phyloP scores from a whole-genome alignment of 2,888 invertebrate genomes.

The Cyrtodaria siliqua region DNA sequence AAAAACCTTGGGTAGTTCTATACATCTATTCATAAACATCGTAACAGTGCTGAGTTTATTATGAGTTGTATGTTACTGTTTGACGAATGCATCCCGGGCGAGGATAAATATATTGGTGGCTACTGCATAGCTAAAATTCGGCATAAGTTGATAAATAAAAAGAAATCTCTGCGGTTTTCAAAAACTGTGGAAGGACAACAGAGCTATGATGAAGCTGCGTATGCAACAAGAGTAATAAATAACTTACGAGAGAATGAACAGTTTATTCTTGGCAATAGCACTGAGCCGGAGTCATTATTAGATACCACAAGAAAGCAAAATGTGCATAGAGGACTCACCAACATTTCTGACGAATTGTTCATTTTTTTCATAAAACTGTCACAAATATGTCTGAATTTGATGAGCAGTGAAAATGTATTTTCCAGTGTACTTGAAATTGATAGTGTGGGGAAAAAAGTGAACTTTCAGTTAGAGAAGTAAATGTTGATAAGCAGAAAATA shows the following conservation, averaged over 20 bases:
- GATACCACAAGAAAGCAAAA: conserved; percentile 44
- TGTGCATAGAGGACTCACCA: conserved; percentile 49
- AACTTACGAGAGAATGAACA: conserved; percentile 43
- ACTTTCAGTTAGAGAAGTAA: background rate
- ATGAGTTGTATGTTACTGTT: conserved; percentile 27
- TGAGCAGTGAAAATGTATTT: conserved; percentile 35
- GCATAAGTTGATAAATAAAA: conserved; percentile 29
- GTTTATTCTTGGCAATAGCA: conserved; percentile 18
- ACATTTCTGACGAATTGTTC: conserved; percentile 39
- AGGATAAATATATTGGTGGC: conserved; percentile 43
- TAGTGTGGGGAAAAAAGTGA: background rate
- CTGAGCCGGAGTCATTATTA: conserved; percentile 43
- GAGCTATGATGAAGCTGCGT: conserved; percentile 31
- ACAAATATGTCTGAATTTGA: conserved; percentile 26
- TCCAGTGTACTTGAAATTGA: conserved; percentile 3
- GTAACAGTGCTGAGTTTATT: conserved; percentile 27
- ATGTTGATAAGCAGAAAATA: conserved; percentile 9
- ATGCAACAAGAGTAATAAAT: conserved; percentile 25
- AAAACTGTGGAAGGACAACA: conserved; percentile 8
- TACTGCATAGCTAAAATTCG: no score
- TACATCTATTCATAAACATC: conserved; percentile 11
- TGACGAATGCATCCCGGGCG: conserved; percentile 26
- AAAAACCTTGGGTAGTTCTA: conserved; percentile 28
- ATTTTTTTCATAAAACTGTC: conserved; percentile 37
- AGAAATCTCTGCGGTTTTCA: conserved; percentile 22